Conservation (phyloP, 2,113 vertebrate genomes). For the Leucoraja erinaceus region DNA sequence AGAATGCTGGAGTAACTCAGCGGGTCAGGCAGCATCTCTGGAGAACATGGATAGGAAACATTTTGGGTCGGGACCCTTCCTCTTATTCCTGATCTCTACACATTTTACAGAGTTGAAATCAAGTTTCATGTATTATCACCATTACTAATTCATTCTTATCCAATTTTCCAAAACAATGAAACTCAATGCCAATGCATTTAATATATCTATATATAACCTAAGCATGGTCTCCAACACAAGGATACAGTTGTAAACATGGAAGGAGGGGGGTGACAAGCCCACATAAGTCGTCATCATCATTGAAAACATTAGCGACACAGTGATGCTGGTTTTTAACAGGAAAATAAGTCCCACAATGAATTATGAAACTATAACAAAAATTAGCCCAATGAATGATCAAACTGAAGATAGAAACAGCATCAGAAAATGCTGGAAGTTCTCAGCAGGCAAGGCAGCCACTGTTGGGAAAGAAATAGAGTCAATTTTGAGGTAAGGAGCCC, state of each 20-base stretch:
- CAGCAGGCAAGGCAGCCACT: no score
- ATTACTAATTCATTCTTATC: not conserved
- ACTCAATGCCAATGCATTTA: not conserved
- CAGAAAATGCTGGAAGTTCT: not conserved
- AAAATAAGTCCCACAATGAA: not conserved
- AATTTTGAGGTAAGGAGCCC: no score
- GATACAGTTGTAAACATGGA: not conserved
- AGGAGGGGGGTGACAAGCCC: not conserved
- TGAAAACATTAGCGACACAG: no score
- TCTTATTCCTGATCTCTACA: no score
- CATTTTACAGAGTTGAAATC: not conserved
- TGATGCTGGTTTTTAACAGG: no score
- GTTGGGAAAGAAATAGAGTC: no score
- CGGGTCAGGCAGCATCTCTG: no score
- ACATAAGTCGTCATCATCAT: not conserved
- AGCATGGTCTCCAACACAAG: not conserved
- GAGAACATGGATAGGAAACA: no score
- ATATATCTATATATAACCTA: not conserved
- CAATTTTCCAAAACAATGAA: not conserved
- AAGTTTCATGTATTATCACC: not conserved
- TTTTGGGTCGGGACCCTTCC: no score
- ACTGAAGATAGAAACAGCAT: not conserved
- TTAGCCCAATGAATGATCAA: not conserved
- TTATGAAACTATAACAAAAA: not conserved
- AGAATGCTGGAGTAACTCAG: no score